A percentile compares a stretch with the other conserved stretches of the same genome.
phyloP scores from a whole-genome alignment of 2,888 invertebrate genomes.

The Achlya flavicornis region DNA sequence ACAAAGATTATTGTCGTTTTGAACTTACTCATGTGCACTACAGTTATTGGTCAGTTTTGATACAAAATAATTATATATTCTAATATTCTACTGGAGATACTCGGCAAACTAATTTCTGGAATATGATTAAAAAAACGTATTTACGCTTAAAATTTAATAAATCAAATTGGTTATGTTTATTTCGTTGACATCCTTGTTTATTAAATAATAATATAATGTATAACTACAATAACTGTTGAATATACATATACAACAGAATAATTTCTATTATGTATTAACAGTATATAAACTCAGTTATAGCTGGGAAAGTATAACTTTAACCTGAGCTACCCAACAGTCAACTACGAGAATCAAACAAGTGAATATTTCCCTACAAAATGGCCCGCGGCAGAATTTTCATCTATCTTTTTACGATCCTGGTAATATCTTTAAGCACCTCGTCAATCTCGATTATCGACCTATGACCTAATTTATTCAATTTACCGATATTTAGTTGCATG shows the following conservation, averaged over 20 bases:
- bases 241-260: conserved; percentile 2
- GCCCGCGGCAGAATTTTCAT: not conserved
- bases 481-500: too few species aligned
- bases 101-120: too few species aligned
- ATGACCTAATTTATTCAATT: not conserved
- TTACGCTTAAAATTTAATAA: not conserved
- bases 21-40: too few species aligned
- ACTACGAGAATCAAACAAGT: too few species aligned
- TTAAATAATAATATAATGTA: conserved; percentile 10
- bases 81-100: too few species aligned
- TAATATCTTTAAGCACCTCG: not conserved
- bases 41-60: too few species aligned
- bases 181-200: conserved; percentile 2
- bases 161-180: not conserved
- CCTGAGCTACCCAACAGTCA: not conserved
- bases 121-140: not conserved
- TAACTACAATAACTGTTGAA: not conserved
- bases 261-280: conserved; percentile 8
- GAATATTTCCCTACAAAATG: not conserved
- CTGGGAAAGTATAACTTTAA: not conserved
- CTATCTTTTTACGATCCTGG: conserved; percentile 2
- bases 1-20: too few species aligned
- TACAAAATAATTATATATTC: too few species aligned
- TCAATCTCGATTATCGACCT: not conserved
- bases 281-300: conserved; percentile 8